phyloP scores from a whole-genome alignment of 2,113 vertebrate genomes.

The Manacus vitellinus region DNA sequence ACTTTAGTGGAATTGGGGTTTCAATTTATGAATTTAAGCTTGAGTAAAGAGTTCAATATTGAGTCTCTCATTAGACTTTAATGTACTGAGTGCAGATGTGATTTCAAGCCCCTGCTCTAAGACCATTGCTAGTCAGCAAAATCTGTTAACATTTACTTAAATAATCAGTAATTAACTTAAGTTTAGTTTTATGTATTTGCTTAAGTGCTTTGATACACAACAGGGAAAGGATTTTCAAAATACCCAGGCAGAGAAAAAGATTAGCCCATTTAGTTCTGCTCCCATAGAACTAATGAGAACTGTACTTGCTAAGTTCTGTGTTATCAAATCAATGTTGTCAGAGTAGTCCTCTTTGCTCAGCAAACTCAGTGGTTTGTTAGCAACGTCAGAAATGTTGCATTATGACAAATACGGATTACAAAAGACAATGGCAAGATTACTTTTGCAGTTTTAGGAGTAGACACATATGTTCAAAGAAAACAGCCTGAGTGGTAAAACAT shows the following conservation, averaged over 20 bases:
- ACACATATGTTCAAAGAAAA: not conserved
- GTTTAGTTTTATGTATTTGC: not conserved
- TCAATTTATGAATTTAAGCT: not conserved
- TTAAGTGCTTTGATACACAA: conserved; percentile 10
- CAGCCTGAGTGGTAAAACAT: not conserved
- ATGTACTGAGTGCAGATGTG: not conserved
- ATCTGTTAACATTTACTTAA: conserved; percentile 7
- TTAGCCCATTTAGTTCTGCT: not conserved
- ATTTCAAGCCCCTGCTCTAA: not conserved
- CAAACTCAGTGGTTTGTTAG: conserved; percentile 5
- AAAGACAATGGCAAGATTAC: conserved; percentile 26
- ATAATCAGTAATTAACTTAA: conserved; percentile 9
- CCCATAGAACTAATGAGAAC: not conserved
- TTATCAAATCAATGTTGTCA: not conserved
- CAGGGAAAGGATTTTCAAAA: conserved; percentile 19
- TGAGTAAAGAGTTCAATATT: not conserved
- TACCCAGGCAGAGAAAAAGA: not conserved
- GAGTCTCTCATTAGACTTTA: not conserved
- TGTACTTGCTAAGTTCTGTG: not conserved
- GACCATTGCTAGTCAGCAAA: not conserved
- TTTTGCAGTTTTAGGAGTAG: conserved; percentile 9
- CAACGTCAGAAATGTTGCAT: conserved; percentile 2
- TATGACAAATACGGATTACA: not conserved
- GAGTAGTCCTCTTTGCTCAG: not conserved
- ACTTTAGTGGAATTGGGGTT: not conserved